Evolutionary conservation across 2,113 vertebrate genomes (phyloP).

Genomic region (Pelvicachromis taeniatus): DNA sequence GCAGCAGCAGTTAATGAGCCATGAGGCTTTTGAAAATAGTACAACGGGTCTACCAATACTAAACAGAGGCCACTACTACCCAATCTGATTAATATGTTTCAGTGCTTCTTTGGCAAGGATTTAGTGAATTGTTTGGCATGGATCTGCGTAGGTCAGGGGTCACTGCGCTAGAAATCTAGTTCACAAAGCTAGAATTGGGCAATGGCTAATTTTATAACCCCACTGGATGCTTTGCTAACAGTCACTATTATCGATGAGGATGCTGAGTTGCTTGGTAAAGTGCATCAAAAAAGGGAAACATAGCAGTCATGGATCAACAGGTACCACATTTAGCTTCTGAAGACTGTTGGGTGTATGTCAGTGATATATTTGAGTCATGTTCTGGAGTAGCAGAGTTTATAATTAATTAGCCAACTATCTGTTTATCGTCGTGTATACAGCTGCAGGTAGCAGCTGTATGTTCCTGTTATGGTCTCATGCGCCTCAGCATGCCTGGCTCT

Average conservation of each 20-base stretch:
- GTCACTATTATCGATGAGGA: not conserved
- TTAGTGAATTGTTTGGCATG: not conserved
- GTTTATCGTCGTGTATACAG: not conserved
- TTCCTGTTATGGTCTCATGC: not conserved
- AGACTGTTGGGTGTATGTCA: not conserved
- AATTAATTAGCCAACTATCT: not conserved
- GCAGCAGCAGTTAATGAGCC: constrained; percentile 4
- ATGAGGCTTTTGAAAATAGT: not conserved
- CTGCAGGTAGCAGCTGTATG: not conserved
- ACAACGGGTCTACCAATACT: not conserved
- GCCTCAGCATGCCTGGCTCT: not conserved
- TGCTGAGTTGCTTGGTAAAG: not conserved
- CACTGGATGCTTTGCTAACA: not conserved
- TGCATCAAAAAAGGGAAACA: not conserved
- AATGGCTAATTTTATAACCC: not conserved
- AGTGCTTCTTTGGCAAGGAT: not conserved
- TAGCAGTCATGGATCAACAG: not conserved
- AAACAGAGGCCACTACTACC: not conserved
- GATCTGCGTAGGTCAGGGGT: not conserved
- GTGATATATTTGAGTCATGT: not conserved
- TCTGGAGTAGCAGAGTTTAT: not conserved
- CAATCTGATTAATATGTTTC: not conserved
- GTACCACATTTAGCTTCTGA: not conserved
- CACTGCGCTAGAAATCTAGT: not conserved
- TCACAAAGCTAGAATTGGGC: not conserved